Evolutionary conservation across 2,888 invertebrate genomes (phyloP).

Genomic region (Hypercompe scribonia): DNA sequence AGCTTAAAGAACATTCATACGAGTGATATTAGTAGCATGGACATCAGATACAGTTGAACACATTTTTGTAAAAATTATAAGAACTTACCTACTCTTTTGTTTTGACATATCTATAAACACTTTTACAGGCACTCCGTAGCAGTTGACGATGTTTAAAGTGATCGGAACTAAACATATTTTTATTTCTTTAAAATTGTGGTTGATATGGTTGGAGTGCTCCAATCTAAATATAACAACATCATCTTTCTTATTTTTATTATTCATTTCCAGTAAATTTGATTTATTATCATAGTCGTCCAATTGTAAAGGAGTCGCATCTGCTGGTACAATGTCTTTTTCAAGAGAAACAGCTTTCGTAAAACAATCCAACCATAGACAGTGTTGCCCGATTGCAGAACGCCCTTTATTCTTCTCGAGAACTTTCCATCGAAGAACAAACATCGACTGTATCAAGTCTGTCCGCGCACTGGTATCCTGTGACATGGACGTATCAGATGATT

Average conservation of each 20-base stretch:
- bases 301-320: conserved; percentile 72
- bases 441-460: conserved; percentile 76
- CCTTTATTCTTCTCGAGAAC: conserved; percentile 86
- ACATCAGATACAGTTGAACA: background rate
- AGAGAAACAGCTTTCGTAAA: conserved; percentile 85
- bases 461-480: conserved; percentile 51
- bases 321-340: conserved; percentile 63
- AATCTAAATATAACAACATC: conserved; percentile 87
- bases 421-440: conserved; percentile 85
- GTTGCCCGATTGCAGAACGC: conserved; percentile 89
- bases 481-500: conserved; percentile 55
- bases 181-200: conserved; percentile 88
- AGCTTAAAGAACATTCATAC: background rate
- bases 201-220: conserved; percentile 85
- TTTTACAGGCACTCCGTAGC: conserved; percentile 86
- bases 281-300: conserved; percentile 71
- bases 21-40: background rate
- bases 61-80: background rate
- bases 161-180: conserved; percentile 90
- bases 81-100: conserved; percentile 85
- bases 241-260: conserved; percentile 74
- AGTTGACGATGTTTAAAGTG: conserved; percentile 89
- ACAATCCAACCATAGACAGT: conserved; percentile 88
- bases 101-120: conserved; percentile 88
- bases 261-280: conserved; percentile 57